phyloP scores from a whole-genome alignment of 2,888 invertebrate species.

The Campoletis raptor region DNA sequence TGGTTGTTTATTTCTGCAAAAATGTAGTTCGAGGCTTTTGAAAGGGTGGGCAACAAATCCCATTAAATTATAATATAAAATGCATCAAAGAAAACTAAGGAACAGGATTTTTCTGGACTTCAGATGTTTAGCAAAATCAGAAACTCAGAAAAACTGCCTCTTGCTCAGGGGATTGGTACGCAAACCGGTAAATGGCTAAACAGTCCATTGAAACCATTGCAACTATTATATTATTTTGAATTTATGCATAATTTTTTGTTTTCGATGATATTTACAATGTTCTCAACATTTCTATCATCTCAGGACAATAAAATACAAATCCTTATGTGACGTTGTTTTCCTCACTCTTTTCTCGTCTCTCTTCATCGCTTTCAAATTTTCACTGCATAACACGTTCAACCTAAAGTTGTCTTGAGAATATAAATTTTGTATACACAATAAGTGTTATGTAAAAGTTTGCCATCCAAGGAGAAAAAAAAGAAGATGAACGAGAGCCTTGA shows the following conservation, averaged over 20 bases:
- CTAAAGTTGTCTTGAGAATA: slow-evolving; percentile 7
- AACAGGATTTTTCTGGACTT: background rate
- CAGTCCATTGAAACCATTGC: background rate
- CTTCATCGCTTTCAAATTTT: slow-evolving; percentile 1
- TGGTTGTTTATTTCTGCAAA: too few species aligned
- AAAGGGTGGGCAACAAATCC: too few species aligned
- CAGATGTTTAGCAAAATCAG: background rate
- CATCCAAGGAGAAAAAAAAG: background rate
- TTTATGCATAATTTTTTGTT: background rate
- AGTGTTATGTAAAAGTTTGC: slow-evolving; percentile 23
- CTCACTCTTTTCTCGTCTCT: background rate
- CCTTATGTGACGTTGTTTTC: background rate
- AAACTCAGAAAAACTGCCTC: background rate
- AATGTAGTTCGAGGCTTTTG: too few species aligned
- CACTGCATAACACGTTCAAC: background rate
- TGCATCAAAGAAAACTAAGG: too few species aligned
- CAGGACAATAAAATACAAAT: background rate
- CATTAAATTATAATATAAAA: too few species aligned
- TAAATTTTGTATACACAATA: background rate
- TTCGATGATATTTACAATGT: background rate
- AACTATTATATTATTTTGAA: background rate
- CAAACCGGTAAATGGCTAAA: background rate
- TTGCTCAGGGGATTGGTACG: background rate
- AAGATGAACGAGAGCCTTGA: background rate
- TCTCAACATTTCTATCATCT: background rate